Base-by-base conservation (phyloP, 2,888 invertebrate species). In the Andrena minutula region DNA sequence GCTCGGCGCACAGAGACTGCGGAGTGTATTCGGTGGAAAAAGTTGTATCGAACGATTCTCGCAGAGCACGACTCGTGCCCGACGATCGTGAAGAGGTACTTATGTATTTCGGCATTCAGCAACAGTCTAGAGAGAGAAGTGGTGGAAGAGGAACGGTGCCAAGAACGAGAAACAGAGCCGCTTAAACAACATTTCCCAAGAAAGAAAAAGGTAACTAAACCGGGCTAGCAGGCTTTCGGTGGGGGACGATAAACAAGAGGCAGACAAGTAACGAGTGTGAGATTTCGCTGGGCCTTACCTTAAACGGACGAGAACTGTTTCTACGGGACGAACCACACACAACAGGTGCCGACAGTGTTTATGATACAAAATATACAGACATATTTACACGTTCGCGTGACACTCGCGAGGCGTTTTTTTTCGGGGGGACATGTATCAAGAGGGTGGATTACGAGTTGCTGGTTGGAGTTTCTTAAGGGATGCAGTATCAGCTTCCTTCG, bases 281-380 rank as follows among this genome's bases (percentile, higher is more conserved):
- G 64, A 70, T 70, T 63, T 23, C 41, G 41, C 16, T 70, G 47
- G 51, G 66, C 12, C 82, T 83, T 83, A 83, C 82, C 82, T 83
- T 83, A 63, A 61, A 76, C 74, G 82, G 82, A 30, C 72, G 82
- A 75, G 71, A 69, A 86, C 68, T 83, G 65, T 80, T 84, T 86
- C 78, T 87, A 87, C 79, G 66, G 80, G 79, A 82, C 58, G 79
- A 75, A 81, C 72, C 80, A 76, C 75, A 35, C 26, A 64, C 56
- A 69, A 86, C 66, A 64, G 71, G 71, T 79, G 74, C 75, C 83
- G 68, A 79, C 70, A 75, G 77, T 73, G 78, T 83, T 82, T 75
- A 81, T 88, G 56, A 82, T 83, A 85, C 78, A 87, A 79, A 80
- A 82, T 80, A 79, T 83, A 87, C 71, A 86, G 28, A 75, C 23